Evolutionary conservation across 1,140 invertebrate genomes (phyloP), one percentile per base, ranked within the genome.

Genomic region (Antheraea mylitta): DNA sequence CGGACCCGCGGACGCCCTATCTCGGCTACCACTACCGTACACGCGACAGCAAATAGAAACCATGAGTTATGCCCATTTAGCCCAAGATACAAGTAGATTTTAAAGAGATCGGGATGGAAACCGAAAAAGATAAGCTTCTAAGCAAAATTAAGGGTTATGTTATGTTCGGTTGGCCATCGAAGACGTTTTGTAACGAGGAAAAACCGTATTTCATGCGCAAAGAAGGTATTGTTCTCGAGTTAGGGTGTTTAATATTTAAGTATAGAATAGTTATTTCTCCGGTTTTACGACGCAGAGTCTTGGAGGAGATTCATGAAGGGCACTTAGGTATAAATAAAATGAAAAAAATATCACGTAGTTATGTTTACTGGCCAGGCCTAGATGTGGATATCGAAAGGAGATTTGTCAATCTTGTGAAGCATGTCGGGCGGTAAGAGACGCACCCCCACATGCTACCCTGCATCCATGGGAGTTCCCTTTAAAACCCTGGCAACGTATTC

Each of bases 291-390:
- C 13, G 64, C 48, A 48, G 72, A 22, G 67, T 93, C 11, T 74
- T 93, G 13, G 64, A 81, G 18, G 76, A 89, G 67, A 74, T 94
- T 7, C 92, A 93, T 75, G 68, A 76, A 10, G 81, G 75, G 37
- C 93, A 93, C 71, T 68, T 85, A 16, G 92, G 92, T 1, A 79
- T 92, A 30, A 30, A 22, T 36, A 63, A 7, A 78, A 94, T 93
- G 88, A 94, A 94, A 78, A 69, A 61, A 37, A 37, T 93, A 13
- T 89, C 92, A 7, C 66, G 88, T 18, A 82, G 70, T 67, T 87
- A 93, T 72, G 78, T 93, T 9, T 94, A 87, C 74, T 94, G 90
- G 90, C 87, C 86, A 4, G 74, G 70, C 18, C 72, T 94, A 0
- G 88, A n/a, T n/a, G n/a, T 45, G 7, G 84, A 92, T 0, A 91